A percentile compares a stretch with the other conserved stretches of the same genome.
These are phyloP conservation scores for Muschampia plurimacula DNA, from an alignment of 2,888 invertebrate genomes.

Conservation along the genomic window DNA sequence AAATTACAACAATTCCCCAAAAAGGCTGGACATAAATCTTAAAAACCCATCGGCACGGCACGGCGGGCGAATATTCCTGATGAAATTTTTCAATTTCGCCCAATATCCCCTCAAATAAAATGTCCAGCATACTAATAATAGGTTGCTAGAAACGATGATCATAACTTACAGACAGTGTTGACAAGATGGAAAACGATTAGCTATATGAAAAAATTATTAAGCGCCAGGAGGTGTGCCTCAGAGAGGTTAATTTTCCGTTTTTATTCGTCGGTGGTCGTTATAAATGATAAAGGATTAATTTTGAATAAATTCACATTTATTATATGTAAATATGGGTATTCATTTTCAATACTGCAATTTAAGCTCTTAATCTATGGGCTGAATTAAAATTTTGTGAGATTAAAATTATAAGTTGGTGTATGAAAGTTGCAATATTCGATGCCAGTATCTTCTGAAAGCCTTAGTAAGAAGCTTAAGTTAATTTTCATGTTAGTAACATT, in stretches of 20 bases:
- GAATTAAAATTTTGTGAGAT: slow-evolving; percentile 67
- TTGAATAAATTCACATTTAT: slow-evolving; percentile 66
- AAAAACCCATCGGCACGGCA: slow-evolving; percentile 68
- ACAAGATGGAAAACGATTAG: slow-evolving; percentile 70
- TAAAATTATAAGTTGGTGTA: slow-evolving; percentile 62
- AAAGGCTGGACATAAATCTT: slow-evolving; percentile 70
- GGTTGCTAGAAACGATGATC: slow-evolving; percentile 71
- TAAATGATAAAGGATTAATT: slow-evolving; percentile 69
- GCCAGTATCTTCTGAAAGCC: not conserved
- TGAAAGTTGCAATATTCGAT: slow-evolving; percentile 50
- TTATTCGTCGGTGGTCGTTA: slow-evolving; percentile 77
- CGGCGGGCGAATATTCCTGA: slow-evolving; percentile 71
- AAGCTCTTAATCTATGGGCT: slow-evolving; percentile 56
- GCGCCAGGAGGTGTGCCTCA: slow-evolving; percentile 76
- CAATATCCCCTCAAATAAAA: slow-evolving; percentile 76
- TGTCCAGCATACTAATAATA: slow-evolving; percentile 80
- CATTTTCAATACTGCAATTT: slow-evolving; percentile 64
- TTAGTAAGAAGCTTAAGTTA: not conserved
- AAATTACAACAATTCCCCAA: slow-evolving; percentile 59
- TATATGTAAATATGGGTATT: slow-evolving; percentile 65
- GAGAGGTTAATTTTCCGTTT: slow-evolving; percentile 84
- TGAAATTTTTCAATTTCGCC: slow-evolving; percentile 76
- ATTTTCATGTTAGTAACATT: not conserved
- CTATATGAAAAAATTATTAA: slow-evolving; percentile 60
- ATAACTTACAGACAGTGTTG: slow-evolving; percentile 82